Conservation (phyloP, 1,140 invertebrate genomes). For the Amyelois transitella region DNA sequence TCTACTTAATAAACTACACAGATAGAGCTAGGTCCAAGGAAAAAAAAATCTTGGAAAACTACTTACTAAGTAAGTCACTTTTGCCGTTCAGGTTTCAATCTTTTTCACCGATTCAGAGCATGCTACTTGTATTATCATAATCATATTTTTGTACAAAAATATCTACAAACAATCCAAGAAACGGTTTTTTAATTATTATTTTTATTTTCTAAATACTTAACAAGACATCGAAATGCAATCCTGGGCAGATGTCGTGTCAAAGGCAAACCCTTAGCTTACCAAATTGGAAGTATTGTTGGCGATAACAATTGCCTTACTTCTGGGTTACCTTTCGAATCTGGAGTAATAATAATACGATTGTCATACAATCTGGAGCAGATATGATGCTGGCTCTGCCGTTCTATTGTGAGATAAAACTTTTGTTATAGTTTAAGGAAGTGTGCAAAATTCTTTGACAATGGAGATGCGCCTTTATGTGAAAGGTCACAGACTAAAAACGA, state of each 20-base stretch:
- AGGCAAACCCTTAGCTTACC: conserved; percentile 19
- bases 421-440: conserved; percentile 60
- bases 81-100: too few species aligned
- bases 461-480: conserved; percentile 8
- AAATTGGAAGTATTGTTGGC: conserved; percentile 42
- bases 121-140: too few species aligned
- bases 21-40: too few species aligned
- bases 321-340: conserved; percentile 19
- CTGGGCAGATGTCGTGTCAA: conserved; percentile 21
- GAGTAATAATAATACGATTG: conserved; percentile 49
- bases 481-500: conserved; percentile 7
- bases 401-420: conserved; percentile 35
- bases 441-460: conserved; percentile 49
- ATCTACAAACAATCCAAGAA: too few species aligned
- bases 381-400: conserved; percentile 28
- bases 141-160: too few species aligned
- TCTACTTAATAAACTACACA: too few species aligned
- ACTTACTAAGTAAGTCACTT: too few species aligned
- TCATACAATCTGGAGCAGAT: conserved; percentile 53
- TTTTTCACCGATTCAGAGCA: too few species aligned
- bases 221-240: not conserved
- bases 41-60: too few species aligned
- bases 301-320: conserved; percentile 5
- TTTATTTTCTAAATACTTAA: not conserved
- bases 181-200: not conserved